Conservation (phyloP, 92 coral and sea anemone genomes). For the Metridium senile region DNA sequence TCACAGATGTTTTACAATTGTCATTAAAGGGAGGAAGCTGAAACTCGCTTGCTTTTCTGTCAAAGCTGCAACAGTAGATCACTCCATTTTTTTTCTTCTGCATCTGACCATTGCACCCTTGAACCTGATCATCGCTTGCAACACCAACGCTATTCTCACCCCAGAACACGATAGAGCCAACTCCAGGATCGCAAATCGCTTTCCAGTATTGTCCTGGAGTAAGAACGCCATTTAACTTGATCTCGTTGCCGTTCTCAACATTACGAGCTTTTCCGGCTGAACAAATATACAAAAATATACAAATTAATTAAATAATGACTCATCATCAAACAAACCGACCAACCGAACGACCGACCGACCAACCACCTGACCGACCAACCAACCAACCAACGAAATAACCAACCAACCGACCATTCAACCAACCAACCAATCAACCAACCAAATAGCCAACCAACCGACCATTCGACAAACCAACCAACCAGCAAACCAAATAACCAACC, state of each 20-base stretch:
- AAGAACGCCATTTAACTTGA: neutral
- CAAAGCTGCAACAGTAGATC: slow-evolving; percentile 1
- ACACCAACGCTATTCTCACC: neutral
- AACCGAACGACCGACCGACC: neutral
- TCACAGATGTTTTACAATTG: neutral
- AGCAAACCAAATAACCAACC: neutral
- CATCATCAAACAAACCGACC: neutral
- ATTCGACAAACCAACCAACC: neutral
- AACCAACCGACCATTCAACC: neutral
- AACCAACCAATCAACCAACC: neutral
- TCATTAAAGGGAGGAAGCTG: slow-evolving; percentile 17
- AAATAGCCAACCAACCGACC: neutral
- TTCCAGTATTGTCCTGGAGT: neutral
- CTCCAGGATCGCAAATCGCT: neutral
- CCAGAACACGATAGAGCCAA: neutral
- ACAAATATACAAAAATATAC: neutral
- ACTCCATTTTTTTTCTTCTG: slow-evolving; percentile 17
- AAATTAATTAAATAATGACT: too few species aligned
- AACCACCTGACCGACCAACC: neutral
- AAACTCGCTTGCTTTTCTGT: neutral
- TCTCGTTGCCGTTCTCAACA: neutral
- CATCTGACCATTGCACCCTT: slow-evolving; percentile 12
- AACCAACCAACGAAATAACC: neutral
- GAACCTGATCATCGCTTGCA: neutral
- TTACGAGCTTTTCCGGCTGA: slow-evolving; percentile 20